These are phyloP conservation scores for Stichopus horrens DNA, from an alignment of 53 echinoderm and acorn worm species.

Conservation along the genomic window DNA sequence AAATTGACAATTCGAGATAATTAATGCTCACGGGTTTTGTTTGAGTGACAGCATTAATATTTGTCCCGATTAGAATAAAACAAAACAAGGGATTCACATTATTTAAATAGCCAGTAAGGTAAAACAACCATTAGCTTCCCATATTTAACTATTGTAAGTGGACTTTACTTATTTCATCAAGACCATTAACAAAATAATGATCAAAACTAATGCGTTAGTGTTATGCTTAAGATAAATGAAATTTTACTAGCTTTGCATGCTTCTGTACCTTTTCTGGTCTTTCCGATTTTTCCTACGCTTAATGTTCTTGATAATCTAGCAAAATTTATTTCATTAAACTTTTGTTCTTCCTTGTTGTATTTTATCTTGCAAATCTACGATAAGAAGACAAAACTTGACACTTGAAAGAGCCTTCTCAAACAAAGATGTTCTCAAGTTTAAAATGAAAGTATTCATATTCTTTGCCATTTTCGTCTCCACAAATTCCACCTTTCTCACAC, in stretches of 20 bases:
- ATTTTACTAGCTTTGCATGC: constrained; percentile 28
- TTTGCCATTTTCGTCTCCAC: not conserved
- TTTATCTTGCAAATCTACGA: not conserved
- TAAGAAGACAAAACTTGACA: not conserved
- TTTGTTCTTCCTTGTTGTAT: not conserved
- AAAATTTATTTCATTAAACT: not conserved
- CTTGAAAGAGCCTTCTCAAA: not conserved
- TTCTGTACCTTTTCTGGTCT: not conserved
- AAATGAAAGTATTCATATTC: not conserved
- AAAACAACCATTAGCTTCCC: too few relatives aligned
- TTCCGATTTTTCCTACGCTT: not conserved
- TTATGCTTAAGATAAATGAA: constrained; percentile 28
- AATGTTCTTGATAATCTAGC: not conserved
- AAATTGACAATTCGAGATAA: not conserved
- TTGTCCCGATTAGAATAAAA: not conserved
- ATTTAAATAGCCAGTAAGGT: too few relatives aligned
- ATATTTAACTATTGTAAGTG: too few relatives aligned
- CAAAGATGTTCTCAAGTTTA: not conserved
- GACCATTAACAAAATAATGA: too few relatives aligned
- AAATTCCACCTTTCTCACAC: not conserved
- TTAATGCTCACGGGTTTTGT: not conserved
- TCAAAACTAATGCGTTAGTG: too few relatives aligned
- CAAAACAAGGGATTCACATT: too few relatives aligned
- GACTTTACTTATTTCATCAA: too few relatives aligned
- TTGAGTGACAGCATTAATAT: not conserved